Evolutionary conservation across 2,888 invertebrate species (phyloP), one percentile per base, ranked within the genome.

Genomic region (Eilema sororculum): DNA sequence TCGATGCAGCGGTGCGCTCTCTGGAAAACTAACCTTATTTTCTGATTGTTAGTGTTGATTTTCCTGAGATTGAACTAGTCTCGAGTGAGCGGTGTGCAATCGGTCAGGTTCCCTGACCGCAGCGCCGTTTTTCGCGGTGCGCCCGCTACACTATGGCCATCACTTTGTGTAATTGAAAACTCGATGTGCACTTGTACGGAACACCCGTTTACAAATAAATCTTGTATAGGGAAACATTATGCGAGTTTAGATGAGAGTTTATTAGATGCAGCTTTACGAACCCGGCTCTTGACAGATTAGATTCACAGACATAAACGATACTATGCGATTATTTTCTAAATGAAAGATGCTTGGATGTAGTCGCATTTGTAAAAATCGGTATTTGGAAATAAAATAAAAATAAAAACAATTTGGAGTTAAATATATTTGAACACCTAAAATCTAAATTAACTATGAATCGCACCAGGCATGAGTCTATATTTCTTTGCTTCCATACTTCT

Each of bases 161-260:
- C 94, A 94, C 93, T 93, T 93, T 92, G 91, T 93, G 94, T 94
- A 95, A 95, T 95, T 95, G 95, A 95, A 95, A 95, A 93, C 93
- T 92, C 90, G 91, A 91, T 92, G 94, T 90, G 91, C 92, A 93
- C 91, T 94, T 93, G 91, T 87, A 92, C 90, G 84, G 89, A 91
- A 91, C 90, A 89, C 89, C 86, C 86, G 88, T 86, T 90, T 88
- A 89, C 90, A 91, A 91, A 93, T 93, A 93, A 93, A 92, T 91
- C 90, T 92, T 90, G 89, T 86, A 76, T 78, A 72, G 79, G 74
- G 76, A 73, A 83, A 83, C 80, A 84, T 84, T 83, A 82, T 80
- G 69, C 64, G 67, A 68, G 57, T 71, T 68, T 75, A 65, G 60
- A 68, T 75, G 60, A 28, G 22, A 56, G 64, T 68, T 65, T 68